A percentile compares a stretch with the other conserved stretches of the same genome.
phyloP scores from a whole-genome alignment of 2,888 invertebrate genomes.

The Micoletzkya japonica region DNA sequence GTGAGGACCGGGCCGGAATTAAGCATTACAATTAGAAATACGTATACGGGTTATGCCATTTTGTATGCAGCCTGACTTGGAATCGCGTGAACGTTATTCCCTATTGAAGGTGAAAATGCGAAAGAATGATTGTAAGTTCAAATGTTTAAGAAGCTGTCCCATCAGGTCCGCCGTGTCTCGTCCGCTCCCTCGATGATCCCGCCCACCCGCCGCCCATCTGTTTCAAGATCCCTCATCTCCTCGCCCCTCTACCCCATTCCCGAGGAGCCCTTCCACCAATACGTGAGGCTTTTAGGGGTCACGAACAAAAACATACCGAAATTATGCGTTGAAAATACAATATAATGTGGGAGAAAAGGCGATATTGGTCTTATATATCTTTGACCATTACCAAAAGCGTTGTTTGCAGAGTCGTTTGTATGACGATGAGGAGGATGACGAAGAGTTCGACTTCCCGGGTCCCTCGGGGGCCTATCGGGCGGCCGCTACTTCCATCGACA shows the following conservation, averaged over 20 bases:
- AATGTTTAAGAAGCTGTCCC: too few relatives aligned
- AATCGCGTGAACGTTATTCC: too few relatives aligned
- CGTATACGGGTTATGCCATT: too few relatives aligned
- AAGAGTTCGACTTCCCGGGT: conserved; percentile 6
- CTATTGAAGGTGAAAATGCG: too few relatives aligned
- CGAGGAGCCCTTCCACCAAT: conserved; percentile 33
- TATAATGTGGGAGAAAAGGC: neutral
- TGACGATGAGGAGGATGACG: conserved; percentile 2
- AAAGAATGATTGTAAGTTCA: too few relatives aligned
- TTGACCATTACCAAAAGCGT: too few relatives aligned
- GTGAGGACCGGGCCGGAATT: too few relatives aligned
- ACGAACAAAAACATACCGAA: neutral
- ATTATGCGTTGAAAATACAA: too few relatives aligned
- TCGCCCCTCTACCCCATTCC: conserved; percentile 53
- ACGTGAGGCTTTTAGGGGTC: neutral
- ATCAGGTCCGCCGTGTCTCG: conserved; percentile 36
- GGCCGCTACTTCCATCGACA: conserved; percentile 17
- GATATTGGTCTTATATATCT: neutral
- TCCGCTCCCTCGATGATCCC: conserved; percentile 39
- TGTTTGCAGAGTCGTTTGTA: conserved; percentile 9
- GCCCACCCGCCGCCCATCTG: conserved; percentile 36
- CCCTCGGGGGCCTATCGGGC: neutral
- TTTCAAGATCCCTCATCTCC: conserved; percentile 46
- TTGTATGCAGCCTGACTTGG: too few relatives aligned
- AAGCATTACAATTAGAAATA: too few relatives aligned